phyloP scores from a whole-genome alignment of 2,888 invertebrate species.

The Pseudococcus viburni region DNA sequence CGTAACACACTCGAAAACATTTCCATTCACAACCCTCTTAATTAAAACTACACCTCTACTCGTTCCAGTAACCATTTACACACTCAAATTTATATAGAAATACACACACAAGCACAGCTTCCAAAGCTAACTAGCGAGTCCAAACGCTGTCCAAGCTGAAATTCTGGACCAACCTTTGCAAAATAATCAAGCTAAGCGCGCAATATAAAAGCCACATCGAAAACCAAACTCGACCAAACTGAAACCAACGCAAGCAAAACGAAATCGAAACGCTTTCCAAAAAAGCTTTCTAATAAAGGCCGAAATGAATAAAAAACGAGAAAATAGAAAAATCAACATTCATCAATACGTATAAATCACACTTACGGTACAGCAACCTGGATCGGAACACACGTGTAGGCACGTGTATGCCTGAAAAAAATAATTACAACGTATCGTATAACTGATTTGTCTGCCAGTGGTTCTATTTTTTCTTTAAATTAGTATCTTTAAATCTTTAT shows the following conservation, averaged over 20 bases:
- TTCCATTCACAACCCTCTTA: no score
- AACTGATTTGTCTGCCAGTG: background rate
- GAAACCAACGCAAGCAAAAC: background rate
- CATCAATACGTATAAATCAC: conserved; percentile 75
- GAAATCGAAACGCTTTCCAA: conserved; percentile 20
- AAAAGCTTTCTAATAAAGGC: background rate
- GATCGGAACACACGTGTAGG: conserved; percentile 91
- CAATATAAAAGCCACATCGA: background rate
- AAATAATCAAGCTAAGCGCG: no score
- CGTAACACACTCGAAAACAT: no score
- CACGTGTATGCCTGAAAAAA: conserved; percentile 88
- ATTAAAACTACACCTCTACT: no score
- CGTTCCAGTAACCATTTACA: no score
- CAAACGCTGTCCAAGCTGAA: no score
- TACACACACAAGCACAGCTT: no score
- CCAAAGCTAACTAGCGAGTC: no score
- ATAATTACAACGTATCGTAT: conserved; percentile 1
- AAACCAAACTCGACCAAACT: background rate
- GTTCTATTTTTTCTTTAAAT: background rate
- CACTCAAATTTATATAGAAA: no score
- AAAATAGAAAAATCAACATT: conserved; percentile 54
- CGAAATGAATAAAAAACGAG: conserved; percentile 11
- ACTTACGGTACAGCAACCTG: conserved; percentile 78
- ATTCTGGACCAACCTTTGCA: no score
- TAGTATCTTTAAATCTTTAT: background rate